phyloP scores from a whole-genome alignment of 2,888 invertebrate species.

The Poecilus cupreus region DNA sequence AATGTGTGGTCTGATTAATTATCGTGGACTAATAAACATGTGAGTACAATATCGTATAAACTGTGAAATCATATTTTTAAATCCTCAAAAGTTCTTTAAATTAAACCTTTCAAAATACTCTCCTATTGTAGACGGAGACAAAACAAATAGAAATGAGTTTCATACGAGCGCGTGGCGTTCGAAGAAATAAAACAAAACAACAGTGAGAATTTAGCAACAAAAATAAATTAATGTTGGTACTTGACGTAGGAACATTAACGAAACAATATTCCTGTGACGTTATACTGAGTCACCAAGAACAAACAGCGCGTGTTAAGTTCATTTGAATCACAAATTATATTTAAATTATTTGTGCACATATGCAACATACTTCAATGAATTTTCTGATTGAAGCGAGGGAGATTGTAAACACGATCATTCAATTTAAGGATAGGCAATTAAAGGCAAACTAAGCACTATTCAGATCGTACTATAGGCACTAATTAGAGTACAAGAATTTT shows the following conservation, averaged over 20 bases:
- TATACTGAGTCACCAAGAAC: background rate
- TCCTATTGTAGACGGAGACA: no score
- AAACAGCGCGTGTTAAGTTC: slow-evolving; percentile 7
- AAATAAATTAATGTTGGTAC: background rate
- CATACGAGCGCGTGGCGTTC: background rate
- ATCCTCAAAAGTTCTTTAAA: no score
- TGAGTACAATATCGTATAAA: no score
- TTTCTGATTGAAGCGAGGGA: slow-evolving; percentile 22
- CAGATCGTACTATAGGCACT: no score
- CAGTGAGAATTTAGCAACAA: background rate
- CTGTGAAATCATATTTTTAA: no score
- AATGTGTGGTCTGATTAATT: no score
- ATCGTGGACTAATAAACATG: no score
- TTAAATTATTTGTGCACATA: slow-evolving; percentile 25
- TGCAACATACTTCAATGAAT: slow-evolving; percentile 20
- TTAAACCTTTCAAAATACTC: no score
- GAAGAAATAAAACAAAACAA: background rate
- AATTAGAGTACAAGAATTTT: no score
- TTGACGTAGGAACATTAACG: background rate
- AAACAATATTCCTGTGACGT: slow-evolving; percentile 8
- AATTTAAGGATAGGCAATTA: slow-evolving; percentile 12
- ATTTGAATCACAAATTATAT: slow-evolving; percentile 39
- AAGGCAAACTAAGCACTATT: no score
- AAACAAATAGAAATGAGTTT: background rate
- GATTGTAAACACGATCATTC: background rate